Base-by-base conservation (phyloP, 2,888 invertebrate species). In the Sussaba pulchella region DNA sequence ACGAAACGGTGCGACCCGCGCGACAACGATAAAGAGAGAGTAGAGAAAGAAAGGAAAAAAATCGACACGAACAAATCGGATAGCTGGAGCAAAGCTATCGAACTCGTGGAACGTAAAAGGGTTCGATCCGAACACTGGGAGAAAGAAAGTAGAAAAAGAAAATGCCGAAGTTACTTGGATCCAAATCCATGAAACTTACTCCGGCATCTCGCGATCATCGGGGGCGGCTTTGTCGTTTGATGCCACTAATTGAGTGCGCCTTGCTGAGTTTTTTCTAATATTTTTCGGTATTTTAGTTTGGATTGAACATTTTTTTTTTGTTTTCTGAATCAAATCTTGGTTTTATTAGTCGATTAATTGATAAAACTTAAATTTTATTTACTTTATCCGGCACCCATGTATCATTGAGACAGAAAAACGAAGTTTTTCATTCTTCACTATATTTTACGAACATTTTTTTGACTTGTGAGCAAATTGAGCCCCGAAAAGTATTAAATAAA, bases 31-130 rank as follows among this genome's bases (percentile, higher is more conserved):
- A 70, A 43, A 57, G 70, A 70, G 17, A 50, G 43, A 75, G 45
- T 59, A 45, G 59, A 50, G 45, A 74, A 43, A 36, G 63, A 70
- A 72, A 72, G 78, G 66, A 70, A 64, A 70, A 61, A 64, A 78
- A 66, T 69, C 54, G 43, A 26, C 19, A 50, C 63, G 71, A 75
- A 79, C 71, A 72, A 79, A 82, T 82, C 75, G 69, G 75, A 79
- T 81, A 71, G 59, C 70, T 78, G 73, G 52, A 78, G 74, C 59
- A 81, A 81, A 74, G 81, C 77, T 71, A 66, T 78, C 70, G 45
- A 81, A 74, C 73, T 81, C 54, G 74, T 71, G 61, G 71, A 54
- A 74, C 70, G 74, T 66, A 80, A 77, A 74, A 79, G 73, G 69
- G 63, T 66, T 64, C 19, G 41, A 61, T 74, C 52, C n/a, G 54